A percentile compares a stretch with the other conserved stretches of the same genome.
phyloP scores from a whole-genome alignment of 2,888 invertebrate species.

The Synergus laeviventris region DNA sequence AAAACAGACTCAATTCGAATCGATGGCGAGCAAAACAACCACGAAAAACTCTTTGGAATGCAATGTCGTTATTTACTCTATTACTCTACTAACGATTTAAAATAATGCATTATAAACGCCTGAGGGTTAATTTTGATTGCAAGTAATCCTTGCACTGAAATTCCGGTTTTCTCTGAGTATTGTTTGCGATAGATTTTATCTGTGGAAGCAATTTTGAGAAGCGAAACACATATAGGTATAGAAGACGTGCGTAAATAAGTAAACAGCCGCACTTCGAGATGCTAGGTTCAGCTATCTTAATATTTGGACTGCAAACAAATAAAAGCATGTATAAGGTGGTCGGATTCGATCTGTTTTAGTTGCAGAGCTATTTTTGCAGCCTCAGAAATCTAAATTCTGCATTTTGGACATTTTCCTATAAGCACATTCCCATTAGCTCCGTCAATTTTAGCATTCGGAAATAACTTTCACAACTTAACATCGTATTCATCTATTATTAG shows the following conservation, averaged over 20 bases:
- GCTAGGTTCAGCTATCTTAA: not conserved
- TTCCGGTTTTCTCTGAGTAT: not conserved
- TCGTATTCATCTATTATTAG: slow-evolving; percentile 40
- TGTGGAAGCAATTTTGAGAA: too few relatives aligned
- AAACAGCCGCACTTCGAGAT: not conserved
- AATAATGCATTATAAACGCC: not conserved
- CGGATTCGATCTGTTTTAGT: slow-evolving; percentile 7
- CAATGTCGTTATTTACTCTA: not conserved
- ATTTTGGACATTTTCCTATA: slow-evolving; percentile 22
- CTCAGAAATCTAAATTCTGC: not conserved
- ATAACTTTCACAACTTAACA: slow-evolving; percentile 39
- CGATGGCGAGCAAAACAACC: not conserved
- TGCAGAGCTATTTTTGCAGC: slow-evolving; percentile 11
- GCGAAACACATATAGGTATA: not conserved
- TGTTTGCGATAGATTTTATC: too few relatives aligned
- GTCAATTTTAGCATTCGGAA: slow-evolving; percentile 28
- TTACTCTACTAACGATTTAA: not conserved
- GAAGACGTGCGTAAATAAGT: not conserved
- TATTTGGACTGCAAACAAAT: slow-evolving; percentile 1
- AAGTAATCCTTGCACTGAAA: too few relatives aligned
- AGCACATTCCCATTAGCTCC: slow-evolving; percentile 12
- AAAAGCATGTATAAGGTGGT: not conserved
- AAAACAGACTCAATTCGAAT: not conserved
- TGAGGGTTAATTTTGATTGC: too few relatives aligned
- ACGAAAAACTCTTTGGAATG: not conserved